Evolutionary conservation across 2,888 invertebrate species (phyloP), one percentile per base, ranked within the genome.

Genomic region (Tetragnatha montana): DNA sequence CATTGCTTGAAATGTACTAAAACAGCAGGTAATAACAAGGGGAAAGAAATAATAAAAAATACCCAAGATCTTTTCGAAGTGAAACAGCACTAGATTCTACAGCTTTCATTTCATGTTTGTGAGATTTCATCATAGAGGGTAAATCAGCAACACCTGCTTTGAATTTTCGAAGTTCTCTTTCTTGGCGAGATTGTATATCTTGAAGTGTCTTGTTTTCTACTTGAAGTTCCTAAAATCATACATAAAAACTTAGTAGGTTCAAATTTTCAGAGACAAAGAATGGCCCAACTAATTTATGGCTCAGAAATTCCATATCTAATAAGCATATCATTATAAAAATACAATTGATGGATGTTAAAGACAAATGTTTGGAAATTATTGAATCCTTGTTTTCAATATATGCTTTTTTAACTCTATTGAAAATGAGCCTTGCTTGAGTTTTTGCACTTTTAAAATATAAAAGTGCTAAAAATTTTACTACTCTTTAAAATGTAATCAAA

Each of bases 101-200:
- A 12, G 78, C 88, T 80, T 84, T 89, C 8, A 75, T 81, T 74
- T 89, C 88, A 50, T 81, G 84, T 76, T 89, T 89, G 19, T 85
- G 88, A n/a, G 84, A 80, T 19, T 49, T 80, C 60, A 89, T 19
- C 7, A 89, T 12, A 47, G 88, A 60, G n/a, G 84, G 88, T 51
- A 89, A 84, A 17, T 89, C 88, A 10, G 88, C 76, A 50, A 89
- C 76, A 21, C 88, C 84, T 51, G 50, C 75, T 70, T 84, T 81
- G n/a, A 81, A 84, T 69, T 89, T 89, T 22, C 69, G 74, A 35
- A 89, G 17, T 74, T 89, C 84, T 74, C 80, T 89, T 51, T 80
- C 84, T 76, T 89, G 88, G 3, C 88, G 76, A 12, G 50, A 22
- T 69, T 89, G 88, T 17, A 89, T 51, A 84, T 84, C 70, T 14